Evolutionary conservation across 2,888 invertebrate genomes (phyloP), one percentile per base, ranked within the genome.

Genomic region (Anoplius nigerrimus): DNA sequence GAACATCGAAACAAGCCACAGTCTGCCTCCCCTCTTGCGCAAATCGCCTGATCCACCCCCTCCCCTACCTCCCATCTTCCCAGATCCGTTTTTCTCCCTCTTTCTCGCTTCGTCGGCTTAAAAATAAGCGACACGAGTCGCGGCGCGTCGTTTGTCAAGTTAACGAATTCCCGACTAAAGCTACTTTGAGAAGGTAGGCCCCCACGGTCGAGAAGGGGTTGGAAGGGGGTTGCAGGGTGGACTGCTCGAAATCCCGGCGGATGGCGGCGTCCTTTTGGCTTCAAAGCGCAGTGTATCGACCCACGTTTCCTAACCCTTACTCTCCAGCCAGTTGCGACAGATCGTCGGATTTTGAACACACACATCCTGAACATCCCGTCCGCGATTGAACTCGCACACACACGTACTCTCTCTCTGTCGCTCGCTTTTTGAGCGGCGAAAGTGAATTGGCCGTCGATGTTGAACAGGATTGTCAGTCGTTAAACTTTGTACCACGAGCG

Each of bases 111-210:
- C 22, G n/a, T 11, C 53, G 53, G 27, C n/a, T 24, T 21, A 6
- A 16, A 24, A 53, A 53, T 53, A 24, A 18, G 22, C 21, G 0
- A n/a, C n/a, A 6, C 18, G 22, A 52, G 22, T 22, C 3, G 22
- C 22, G 22, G 4, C 24, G 24, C 22, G 22, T n/a, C 53, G n/a
- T 22, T 46, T 20, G 42, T 34, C 54, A 13, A 59, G 43, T 51
- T 48, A 58, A 64, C 24, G 61, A 60, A 71, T 57, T 42, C 18
- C 21, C 34, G 45, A n/a, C 20, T 11, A 20, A 54, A 21, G 13
- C 8, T 53, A 1, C 24, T 22, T 15, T 65, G 69, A 69, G 59
- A 62, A 62, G 69, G 62, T 62, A 62, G 58, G 43, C 58, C 48
- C 24, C 34, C 62, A 61, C n/a, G n/a, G n/a, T n/a, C n/a, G n/a